A percentile compares a stretch with the other conserved stretches of the same genome.
Evolutionary conservation across 1,140 invertebrate species (phyloP).

Genomic region (Drosophila pseudoobscura): DNA sequence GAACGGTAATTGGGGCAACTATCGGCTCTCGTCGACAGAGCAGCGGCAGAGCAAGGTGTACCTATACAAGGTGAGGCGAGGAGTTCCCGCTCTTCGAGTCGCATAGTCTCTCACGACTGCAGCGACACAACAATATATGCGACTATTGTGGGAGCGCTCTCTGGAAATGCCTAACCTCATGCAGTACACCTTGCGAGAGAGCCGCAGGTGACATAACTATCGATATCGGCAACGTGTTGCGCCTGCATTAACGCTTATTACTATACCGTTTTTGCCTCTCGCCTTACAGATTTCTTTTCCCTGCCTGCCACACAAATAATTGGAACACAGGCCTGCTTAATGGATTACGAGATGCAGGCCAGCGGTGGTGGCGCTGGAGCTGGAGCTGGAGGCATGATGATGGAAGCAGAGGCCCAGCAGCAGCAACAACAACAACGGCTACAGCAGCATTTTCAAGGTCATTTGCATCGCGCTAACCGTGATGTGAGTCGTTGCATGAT

Average conservation of each 20-base stretch:
- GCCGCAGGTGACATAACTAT: too few species aligned
- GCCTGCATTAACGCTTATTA: slow-evolving; percentile 23
- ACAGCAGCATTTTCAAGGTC: slow-evolving; percentile 81
- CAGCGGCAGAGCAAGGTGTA: slow-evolving; percentile 1
- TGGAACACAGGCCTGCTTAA: slow-evolving; percentile 75
- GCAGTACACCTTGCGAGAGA: too few species aligned
- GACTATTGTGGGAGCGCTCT: too few species aligned
- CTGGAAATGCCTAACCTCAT: too few species aligned
- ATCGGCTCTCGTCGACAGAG: slow-evolving; percentile 19
- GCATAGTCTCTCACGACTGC: too few species aligned
- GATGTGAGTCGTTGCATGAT: slow-evolving; percentile 83
- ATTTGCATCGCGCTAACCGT: slow-evolving; percentile 82
- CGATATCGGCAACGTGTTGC: slow-evolving; percentile 20
- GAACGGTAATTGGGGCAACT: slow-evolving; percentile 49
- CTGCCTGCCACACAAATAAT: slow-evolving; percentile 76
- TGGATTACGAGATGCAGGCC: slow-evolving; percentile 70
- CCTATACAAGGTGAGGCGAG: too few species aligned
- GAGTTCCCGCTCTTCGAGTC: too few species aligned
- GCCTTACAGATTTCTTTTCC: slow-evolving; percentile 74
- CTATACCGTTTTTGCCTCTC: slow-evolving; percentile 2
- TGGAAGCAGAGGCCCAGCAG: slow-evolving; percentile 39
- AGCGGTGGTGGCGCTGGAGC: slow-evolving; percentile 21
- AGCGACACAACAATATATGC: too few species aligned
- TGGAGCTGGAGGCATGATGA: slow-evolving; percentile 34
- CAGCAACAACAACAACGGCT: slow-evolving; percentile 52